Percentiles rank a stretch among this genome's conserved stretches.
Evolutionary conservation across 2,113 vertebrate species (phyloP).

Genomic region (Lanius collurio): DNA sequence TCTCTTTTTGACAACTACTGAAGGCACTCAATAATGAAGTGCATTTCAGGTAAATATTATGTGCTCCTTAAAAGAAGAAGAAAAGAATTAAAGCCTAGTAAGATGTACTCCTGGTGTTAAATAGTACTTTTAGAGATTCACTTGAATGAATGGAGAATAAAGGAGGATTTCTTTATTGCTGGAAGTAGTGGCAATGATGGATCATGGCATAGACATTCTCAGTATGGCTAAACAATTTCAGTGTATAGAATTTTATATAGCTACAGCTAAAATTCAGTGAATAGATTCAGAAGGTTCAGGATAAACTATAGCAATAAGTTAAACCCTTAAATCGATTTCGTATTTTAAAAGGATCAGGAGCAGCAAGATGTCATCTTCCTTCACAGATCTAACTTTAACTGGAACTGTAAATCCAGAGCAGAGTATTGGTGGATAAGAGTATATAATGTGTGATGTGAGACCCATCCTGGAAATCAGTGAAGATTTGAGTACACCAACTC

Average conservation of each 20-base stretch:
- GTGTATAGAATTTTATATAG: slow-evolving; percentile 72
- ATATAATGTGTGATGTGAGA: slow-evolving; percentile 67
- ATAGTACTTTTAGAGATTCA: slow-evolving; percentile 56
- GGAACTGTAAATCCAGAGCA: slow-evolving; percentile 67
- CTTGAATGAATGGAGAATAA: slow-evolving; percentile 54
- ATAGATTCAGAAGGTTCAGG: slow-evolving; percentile 75
- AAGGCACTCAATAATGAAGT: neutral
- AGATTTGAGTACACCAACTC: slow-evolving; percentile 48
- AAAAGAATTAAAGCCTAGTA: slow-evolving; percentile 55
- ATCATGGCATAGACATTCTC: slow-evolving; percentile 53
- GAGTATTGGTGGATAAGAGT: slow-evolving; percentile 32
- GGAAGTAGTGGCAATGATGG: slow-evolving; percentile 72
- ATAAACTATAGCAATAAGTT: slow-evolving; percentile 78
- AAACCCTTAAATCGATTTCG: slow-evolving; percentile 72
- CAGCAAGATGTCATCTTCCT: slow-evolving; percentile 62
- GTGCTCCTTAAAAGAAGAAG: slow-evolving; percentile 5
- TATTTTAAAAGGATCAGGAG: slow-evolving; percentile 60
- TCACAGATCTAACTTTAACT: slow-evolving; percentile 66
- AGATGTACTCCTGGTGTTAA: slow-evolving; percentile 42
- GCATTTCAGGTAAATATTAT: slow-evolving; percentile 24
- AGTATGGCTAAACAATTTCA: slow-evolving; percentile 71
- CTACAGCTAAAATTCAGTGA: slow-evolving; percentile 79
- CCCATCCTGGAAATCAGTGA: slow-evolving; percentile 49
- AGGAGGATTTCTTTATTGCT: slow-evolving; percentile 53
- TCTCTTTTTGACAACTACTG: neutral